Percentiles rank a stretch among this genome's conserved stretches.
These are phyloP conservation scores for Acromyrmex charruanus DNA, from an alignment of 1,140 invertebrate genomes.

Conservation along the genomic window DNA sequence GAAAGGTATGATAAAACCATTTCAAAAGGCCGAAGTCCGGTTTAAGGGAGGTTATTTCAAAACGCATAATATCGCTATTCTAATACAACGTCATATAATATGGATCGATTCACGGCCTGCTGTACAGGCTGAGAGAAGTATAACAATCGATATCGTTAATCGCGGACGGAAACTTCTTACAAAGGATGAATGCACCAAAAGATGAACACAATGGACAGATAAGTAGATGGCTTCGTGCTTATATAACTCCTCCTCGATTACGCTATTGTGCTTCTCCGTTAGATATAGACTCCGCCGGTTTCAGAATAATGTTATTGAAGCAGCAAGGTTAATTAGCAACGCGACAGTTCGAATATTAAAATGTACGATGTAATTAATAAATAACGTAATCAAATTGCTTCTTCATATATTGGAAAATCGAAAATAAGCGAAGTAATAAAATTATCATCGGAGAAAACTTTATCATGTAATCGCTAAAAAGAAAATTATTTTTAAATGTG, in stretches of 20 bases:
- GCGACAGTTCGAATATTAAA: neutral
- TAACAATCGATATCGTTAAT: constrained; percentile 72
- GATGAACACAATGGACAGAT: constrained; percentile 66
- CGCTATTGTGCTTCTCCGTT: constrained; percentile 19
- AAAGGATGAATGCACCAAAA: constrained; percentile 65
- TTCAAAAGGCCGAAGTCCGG: constrained; percentile 30
- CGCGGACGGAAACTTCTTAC: constrained; percentile 66
- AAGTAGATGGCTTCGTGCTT: constrained; percentile 69
- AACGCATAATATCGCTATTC: constrained; percentile 56
- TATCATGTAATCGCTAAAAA: neutral
- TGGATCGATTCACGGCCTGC: constrained; percentile 22
- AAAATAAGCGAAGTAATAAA: neutral
- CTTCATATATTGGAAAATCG: neutral
- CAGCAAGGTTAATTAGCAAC: constrained; percentile 11
- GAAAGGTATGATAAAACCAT: constrained; percentile 20
- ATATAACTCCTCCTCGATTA: constrained; percentile 58
- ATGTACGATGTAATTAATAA: neutral
- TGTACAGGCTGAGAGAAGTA: neutral
- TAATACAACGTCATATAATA: constrained; percentile 44
- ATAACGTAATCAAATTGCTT: neutral
- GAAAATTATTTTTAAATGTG: neutral
- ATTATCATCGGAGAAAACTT: neutral
- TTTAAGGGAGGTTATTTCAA: constrained; percentile 34
- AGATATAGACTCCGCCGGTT: neutral
- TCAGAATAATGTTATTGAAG: constrained; percentile 17